Evolutionary conservation across 2,888 invertebrate genomes (phyloP), one percentile per base, ranked within the genome.

Genomic region (Eurois occulta): DNA sequence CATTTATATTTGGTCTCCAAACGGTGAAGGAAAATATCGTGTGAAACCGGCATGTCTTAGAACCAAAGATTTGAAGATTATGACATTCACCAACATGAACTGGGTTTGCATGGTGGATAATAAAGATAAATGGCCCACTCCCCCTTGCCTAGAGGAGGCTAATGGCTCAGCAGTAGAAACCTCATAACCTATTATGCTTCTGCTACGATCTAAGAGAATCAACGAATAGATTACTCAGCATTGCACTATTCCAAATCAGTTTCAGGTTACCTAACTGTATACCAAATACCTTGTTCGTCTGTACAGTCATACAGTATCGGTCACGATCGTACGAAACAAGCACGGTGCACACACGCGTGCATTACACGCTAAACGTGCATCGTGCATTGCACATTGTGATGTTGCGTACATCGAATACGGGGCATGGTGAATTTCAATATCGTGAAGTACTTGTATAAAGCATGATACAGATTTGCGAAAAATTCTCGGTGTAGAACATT

Each of bases 281-380:
- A 80, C 32, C n/a, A 46, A 55, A 64, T 4, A 32, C 2, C 24
- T 64, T 10, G 5, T 55, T 21, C 38, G 38, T 46, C 28, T 32
- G 38, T 78, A 78, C 75, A 81, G 38, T 68, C 72, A 69, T 70
- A 65, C 64, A 41, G 46, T 79, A 81, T 84, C 75, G 66, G 84
- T 84, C 88, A 88, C 89, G 88, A 89, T 83, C 78, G 80, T 65
- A 77, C 46, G 84, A 80, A 81, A 80, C 76, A 68, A 43, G 65
- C 76, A 73, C 72, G 52, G 21, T 67, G 64, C 58, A 77, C 70
- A 82, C 62, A 75, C 18, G 64, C 75, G 67, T 75, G 69, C 64
- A 38, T 69, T 77, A 83, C 74, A 76, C 28, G 69, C 52, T 70
- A 86, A 86, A 73, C 86, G 84, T 85, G 80, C 55, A 52, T 72